Conservation (phyloP, 1,140 invertebrate species). For the Leucophenga varia region DNA sequence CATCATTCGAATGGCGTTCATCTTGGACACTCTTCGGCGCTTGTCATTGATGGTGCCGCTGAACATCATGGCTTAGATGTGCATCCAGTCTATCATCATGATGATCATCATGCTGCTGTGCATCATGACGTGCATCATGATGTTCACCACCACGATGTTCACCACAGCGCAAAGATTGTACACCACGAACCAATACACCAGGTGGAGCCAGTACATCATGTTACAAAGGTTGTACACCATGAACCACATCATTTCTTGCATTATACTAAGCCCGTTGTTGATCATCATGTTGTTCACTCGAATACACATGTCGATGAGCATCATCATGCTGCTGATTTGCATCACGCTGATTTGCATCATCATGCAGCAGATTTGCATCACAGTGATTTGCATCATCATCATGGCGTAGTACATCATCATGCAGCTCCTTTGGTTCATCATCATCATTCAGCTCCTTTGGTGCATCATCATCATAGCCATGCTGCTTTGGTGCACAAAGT, state of each 20-base stretch:
- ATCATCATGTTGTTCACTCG: slow-evolving; percentile 37
- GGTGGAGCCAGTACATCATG: slow-evolving; percentile 41
- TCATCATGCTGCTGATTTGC: slow-evolving; percentile 24
- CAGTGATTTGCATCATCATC: too few relatives aligned
- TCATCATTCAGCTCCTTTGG: slow-evolving; percentile 8
- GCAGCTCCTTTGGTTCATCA: slow-evolving; percentile 30
- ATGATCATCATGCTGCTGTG: slow-evolving; percentile 18
- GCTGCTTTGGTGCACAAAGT: slow-evolving; percentile 36
- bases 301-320: slow-evolving; percentile 34
- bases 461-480: slow-evolving; percentile 31
- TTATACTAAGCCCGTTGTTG: slow-evolving; percentile 38
- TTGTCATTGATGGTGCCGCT: slow-evolving; percentile 32
- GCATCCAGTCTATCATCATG: slow-evolving; percentile 35
- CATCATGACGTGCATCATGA: slow-evolving; percentile 20
- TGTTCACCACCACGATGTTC: slow-evolving; percentile 31
- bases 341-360: slow-evolving; percentile 23
- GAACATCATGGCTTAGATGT: slow-evolving; percentile 29
- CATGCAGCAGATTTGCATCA: slow-evolving; percentile 9
- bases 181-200: slow-evolving; percentile 41
- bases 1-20: slow-evolving; percentile 37
- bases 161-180: slow-evolving; percentile 32
- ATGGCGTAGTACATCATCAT: too few relatives aligned
- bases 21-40: slow-evolving; percentile 31
- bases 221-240: slow-evolving; percentile 43
- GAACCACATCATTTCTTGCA: slow-evolving; percentile 46